Evolutionary conservation across 1,140 invertebrate species (phyloP), one percentile per base, ranked within the genome.

Genomic region (Caenorhabditis briggsae): DNA sequence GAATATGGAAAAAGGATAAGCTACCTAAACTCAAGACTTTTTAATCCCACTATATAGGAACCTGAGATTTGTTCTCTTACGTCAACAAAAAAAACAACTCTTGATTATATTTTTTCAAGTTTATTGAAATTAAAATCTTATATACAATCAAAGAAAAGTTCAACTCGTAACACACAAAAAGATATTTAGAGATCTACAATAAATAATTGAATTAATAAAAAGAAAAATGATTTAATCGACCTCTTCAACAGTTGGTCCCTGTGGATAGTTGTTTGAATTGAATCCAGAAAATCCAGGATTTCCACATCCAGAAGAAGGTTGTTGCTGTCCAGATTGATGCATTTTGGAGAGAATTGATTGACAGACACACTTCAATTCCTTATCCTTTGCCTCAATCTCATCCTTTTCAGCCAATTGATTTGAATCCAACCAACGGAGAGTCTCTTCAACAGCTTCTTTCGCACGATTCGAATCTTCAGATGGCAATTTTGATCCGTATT

Each of bases 261-360:
- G 50, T 50, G 70, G 78, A 78, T 88, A 46, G 46, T 90, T 86
- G 14, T 70, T 43, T 18, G 55, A 25, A 41, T 8, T 78, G 33
- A 61, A 65, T 33, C 56, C 70, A 48, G 46, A 70, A 58, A 50
- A 61, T 61, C 59, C 20, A 25, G 59, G 20, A 61, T 61, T 61
- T 61, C 59, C 59, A 61, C 59, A 61, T 25, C 82, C 86, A 65
- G 59, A 53, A 7, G 33, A 3, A 1, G 43, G 58, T 18, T 61
- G 64, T 58, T 58, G 83, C 41, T 83, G 58, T 16, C 74, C 87
- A 20, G 50, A 53, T 58, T 55, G 46, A 86, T 93, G 91, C 43
- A 93, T 84, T 83, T 93, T 93, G 50, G 89, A 87, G 90, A 92
- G 96, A 56, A 95, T 94, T 0, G 95, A 95, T 48, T 94, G 93